Evolutionary conservation across 53 echinoderm and acorn worm genomes (phyloP).

Genomic region (Pentamera pediparva): DNA sequence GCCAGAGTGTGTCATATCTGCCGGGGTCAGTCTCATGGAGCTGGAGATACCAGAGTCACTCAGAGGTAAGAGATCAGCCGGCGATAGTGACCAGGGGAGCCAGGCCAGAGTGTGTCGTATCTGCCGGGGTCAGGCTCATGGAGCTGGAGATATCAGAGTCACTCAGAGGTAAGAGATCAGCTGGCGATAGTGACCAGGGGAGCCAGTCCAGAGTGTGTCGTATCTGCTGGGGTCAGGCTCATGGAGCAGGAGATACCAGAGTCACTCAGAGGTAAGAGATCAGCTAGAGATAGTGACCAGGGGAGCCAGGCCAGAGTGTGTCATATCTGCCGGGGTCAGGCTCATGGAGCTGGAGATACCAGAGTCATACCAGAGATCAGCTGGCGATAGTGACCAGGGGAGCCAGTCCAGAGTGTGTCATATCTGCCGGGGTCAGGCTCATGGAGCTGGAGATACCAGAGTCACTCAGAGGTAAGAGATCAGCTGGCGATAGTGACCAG

Average conservation of each 20-base stretch:
- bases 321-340: constrained; percentile 65
- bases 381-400: constrained; percentile 55
- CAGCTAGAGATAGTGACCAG: constrained; percentile 43
- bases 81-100: constrained; percentile 22
- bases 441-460: constrained; percentile 90
- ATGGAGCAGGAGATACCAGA: constrained; percentile 89
- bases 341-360: constrained; percentile 91
- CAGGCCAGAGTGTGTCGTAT: constrained; percentile 60
- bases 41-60: constrained; percentile 86
- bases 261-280: constrained; percentile 65
- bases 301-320: constrained; percentile 52
- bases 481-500: constrained; percentile 58
- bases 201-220: constrained; percentile 49
- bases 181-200: constrained; percentile 27
- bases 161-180: constrained; percentile 53
- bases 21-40: constrained; percentile 82
- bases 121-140: constrained; percentile 74
- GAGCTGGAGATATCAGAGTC: constrained; percentile 90
- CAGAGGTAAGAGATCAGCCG: constrained; percentile 48
- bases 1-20: constrained; percentile 62
- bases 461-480: constrained; percentile 71
- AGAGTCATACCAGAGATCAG: no score
- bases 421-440: constrained; percentile 71
- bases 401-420: constrained; percentile 48
- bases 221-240: constrained; percentile 71